Evolutionary conservation across 2,888 invertebrate genomes (phyloP).

Genomic region (Acanthosepion pharaonis): DNA sequence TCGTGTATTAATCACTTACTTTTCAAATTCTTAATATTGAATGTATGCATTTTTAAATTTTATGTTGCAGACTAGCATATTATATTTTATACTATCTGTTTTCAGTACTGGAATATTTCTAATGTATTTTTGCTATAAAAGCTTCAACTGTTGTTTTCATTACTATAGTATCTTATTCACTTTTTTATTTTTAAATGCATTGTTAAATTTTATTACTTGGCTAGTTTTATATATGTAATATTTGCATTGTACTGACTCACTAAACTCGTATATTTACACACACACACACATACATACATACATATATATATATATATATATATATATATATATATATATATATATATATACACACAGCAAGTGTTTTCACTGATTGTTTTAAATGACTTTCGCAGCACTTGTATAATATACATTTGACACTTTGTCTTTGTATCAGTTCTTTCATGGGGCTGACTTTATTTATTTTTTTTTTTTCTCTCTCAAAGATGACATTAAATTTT

Average conservation of each 20-base stretch:
- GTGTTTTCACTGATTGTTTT: too few relatives aligned
- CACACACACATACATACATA: too few relatives aligned
- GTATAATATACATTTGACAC: too few relatives aligned
- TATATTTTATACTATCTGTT: background rate
- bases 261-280: too few relatives aligned
- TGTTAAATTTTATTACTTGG: background rate
- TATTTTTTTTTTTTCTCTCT: background rate
- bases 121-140: background rate
- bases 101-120: background rate
- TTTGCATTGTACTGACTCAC: background rate
- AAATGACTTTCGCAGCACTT: too few relatives aligned
- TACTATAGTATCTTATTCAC: background rate
- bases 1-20: background rate
- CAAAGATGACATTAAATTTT: background rate
- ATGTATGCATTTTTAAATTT: slow-evolving; percentile 33
- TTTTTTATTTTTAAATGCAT: background rate
- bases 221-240: background rate
- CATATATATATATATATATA: too few relatives aligned
- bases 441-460: background rate
- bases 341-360: too few relatives aligned
- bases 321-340: too few relatives aligned
- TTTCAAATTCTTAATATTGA: slow-evolving; percentile 1
- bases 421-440: background rate
- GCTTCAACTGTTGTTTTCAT: slow-evolving; percentile 13
- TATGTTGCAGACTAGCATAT: slow-evolving; percentile 23